Base-by-base conservation (phyloP, 2,113 vertebrate species). In the Octodon degus region DNA sequence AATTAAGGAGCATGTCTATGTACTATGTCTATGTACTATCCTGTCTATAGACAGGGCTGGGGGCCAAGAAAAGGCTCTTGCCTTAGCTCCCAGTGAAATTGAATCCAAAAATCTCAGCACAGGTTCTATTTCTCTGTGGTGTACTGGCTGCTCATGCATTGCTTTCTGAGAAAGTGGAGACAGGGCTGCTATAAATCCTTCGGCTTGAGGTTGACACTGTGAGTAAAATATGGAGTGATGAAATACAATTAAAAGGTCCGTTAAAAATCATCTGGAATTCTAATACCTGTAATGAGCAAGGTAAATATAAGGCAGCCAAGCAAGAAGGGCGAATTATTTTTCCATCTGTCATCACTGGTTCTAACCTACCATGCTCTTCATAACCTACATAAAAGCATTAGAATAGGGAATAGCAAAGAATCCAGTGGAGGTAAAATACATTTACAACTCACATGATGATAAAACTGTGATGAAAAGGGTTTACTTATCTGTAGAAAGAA, bases 1-100 rank as follows among this genome's bases (percentile, higher is more conserved):
- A 98, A 97, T 97, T 98, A 80, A 97, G 91, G 77, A 96, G 97
- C 86, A 96, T 55, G n/a, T n/a, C n/a, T n/a, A n/a, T n/a, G n/a
- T n/a, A n/a, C n/a, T n/a, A n/a, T 97, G 77, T 5, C 96, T 89
- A 95, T 92, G 20, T 87, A 79, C 77, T 12, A 65, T 82, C 86
- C 83, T 98, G 86, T 90, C 96, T 96, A 92, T 4, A 88, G 72
- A 93, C 27, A 97, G 79, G 67, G 70, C 93, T 96, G 97, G 95
- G 83, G 95, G 83, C 96, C 93, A 96, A 24, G 70, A 89, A 90
- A 96, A 53, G 82, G 81, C 72, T 65, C 58, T 90, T 86, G 95
- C 83, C 68, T 94, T 97, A 98, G 74, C 67, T 96, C 89, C 94
- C 88, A 97, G 84, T 93, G 94, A 87, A 97, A 89, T 97, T 89